Percentiles rank a stretch among this genome's conserved stretches.
These are phyloP conservation scores for Mormyrus lacerda DNA, from an alignment of 2,113 vertebrate species.

Conservation along the genomic window DNA sequence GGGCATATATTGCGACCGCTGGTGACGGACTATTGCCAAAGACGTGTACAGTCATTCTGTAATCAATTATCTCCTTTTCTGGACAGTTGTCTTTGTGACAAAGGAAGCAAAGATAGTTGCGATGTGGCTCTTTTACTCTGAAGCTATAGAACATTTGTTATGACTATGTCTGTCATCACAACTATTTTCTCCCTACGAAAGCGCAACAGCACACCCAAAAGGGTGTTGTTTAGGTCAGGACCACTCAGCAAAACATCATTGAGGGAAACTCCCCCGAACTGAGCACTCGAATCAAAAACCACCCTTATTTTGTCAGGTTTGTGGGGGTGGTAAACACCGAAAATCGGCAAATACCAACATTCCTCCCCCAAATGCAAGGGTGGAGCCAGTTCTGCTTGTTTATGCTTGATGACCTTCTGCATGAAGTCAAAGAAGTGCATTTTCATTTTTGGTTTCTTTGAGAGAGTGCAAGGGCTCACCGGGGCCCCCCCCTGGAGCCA, in stretches of 20 bases:
- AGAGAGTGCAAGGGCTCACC: not conserved
- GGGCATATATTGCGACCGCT: not conserved
- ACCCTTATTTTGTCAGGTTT: not conserved
- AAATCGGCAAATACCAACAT: conserved; percentile 27
- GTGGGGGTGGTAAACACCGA: conserved; percentile 12
- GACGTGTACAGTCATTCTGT: not conserved
- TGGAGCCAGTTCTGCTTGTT: conserved; percentile 19
- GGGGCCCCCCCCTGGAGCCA: no score
- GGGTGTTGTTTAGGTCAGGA: not conserved
- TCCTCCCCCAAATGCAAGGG: not conserved
- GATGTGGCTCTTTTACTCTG: not conserved
- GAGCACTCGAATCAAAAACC: not conserved
- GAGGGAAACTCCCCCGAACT: not conserved
- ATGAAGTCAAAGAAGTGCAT: conserved; percentile 23
- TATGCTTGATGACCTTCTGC: conserved; percentile 4
- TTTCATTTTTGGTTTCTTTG: conserved; percentile 5
- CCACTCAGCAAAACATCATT: not conserved
- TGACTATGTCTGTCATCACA: not conserved
- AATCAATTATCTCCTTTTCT: not conserved
- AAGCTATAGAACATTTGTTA: not conserved
- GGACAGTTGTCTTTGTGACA: not conserved
- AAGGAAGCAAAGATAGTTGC: not conserved
- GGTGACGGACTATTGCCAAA: not conserved
- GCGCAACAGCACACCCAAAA: not conserved
- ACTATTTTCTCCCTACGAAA: not conserved